A percentile compares a stretch with the other conserved stretches of the same genome.
phyloP scores from a whole-genome alignment of 2,113 vertebrate species.

The Synodontis membranacea region DNA sequence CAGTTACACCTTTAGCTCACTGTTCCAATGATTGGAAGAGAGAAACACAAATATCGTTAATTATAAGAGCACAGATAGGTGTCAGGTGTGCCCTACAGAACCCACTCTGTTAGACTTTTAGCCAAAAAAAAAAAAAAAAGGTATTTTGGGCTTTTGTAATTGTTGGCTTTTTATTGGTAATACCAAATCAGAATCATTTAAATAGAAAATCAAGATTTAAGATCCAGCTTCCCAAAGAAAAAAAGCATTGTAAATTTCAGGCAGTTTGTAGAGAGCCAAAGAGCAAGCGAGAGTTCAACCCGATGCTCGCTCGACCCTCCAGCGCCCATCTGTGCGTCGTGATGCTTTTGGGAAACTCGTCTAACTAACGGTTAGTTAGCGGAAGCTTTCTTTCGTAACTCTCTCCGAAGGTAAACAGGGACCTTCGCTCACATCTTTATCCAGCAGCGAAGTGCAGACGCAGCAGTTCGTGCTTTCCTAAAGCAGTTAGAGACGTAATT shows the following conservation, averaged over 20 bases:
- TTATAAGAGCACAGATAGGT: neutral
- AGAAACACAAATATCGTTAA: neutral
- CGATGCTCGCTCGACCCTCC: neutral
- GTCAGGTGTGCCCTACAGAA: neutral
- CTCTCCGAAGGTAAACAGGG: too few species aligned
- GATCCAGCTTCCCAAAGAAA: neutral
- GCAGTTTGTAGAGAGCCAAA: neutral
- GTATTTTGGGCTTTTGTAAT: neutral
- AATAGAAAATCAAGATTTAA: neutral
- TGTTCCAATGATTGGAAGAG: neutral
- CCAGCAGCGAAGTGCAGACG: neutral
- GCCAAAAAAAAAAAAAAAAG: too few species aligned
- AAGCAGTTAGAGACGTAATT: constrained; percentile 29
- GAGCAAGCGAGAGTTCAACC: neutral
- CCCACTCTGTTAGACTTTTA: neutral
- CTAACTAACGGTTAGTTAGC: neutral
- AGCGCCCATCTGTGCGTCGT: neutral
- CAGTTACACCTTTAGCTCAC: neutral
- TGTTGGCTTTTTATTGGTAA: neutral
- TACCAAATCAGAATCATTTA: neutral
- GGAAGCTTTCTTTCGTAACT: neutral
- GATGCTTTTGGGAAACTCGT: neutral
- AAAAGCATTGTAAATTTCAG: neutral
- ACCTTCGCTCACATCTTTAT: neutral
- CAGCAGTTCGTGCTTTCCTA: constrained; percentile 18